A percentile compares a stretch with the other conserved stretches of the same genome.
These are phyloP conservation scores for Callithrix jacchus DNA, from an alignment of 2,113 vertebrate genomes.

Conservation along the genomic window DNA sequence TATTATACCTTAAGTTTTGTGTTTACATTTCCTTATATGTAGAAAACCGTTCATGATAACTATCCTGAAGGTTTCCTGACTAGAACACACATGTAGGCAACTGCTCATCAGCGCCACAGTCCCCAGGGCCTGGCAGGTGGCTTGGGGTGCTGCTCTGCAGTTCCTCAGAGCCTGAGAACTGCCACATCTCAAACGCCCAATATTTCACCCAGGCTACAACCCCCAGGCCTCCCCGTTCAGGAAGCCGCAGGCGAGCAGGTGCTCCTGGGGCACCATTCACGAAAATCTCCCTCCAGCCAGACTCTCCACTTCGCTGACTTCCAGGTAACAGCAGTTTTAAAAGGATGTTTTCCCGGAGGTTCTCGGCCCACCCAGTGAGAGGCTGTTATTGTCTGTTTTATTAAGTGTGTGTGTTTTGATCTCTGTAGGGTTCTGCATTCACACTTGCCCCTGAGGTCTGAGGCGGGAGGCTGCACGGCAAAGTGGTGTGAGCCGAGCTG, in stretches of 20 bases:
- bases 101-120: neutral
- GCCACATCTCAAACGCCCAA: neutral
- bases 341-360: neutral
- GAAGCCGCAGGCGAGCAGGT: neutral
- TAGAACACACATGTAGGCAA: fast-evolving
- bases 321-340: neutral
- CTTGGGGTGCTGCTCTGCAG: neutral
- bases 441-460: fast-evolving
- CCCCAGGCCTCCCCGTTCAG: neutral
- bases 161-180: neutral
- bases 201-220: too few relatives aligned
- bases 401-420: neutral
- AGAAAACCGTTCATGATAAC: neutral
- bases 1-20: neutral
- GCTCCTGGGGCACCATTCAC: neutral
- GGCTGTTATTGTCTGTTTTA: neutral
- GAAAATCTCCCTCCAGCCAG: neutral
- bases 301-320: neutral
- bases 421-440: fast-evolving
- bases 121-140: too few relatives aligned
- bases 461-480: neutral
- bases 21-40: neutral
- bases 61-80: neutral
- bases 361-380: neutral
- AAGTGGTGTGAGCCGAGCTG: fast-evolving